Percentiles rank a stretch among this genome's conserved stretches.
Conservation (phyloP, 2,113 vertebrate species). For the Myiagra hebetior region DNA sequence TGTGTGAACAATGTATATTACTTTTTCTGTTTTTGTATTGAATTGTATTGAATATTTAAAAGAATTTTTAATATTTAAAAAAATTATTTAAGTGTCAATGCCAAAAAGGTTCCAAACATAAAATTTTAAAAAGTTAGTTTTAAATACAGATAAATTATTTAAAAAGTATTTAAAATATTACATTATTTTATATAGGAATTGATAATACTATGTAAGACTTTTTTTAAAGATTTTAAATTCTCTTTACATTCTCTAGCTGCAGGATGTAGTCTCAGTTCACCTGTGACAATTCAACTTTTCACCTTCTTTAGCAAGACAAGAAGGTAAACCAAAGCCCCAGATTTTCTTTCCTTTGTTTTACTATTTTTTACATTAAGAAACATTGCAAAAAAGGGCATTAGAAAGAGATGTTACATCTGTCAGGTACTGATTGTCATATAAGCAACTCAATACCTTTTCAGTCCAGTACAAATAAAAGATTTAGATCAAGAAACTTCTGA, state of each 20-base stretch:
- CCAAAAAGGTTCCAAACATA: background rate
- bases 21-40: conserved; percentile 34
- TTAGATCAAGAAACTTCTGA: conserved; percentile 28
- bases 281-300: background rate
- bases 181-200: conserved; percentile 29
- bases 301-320: background rate
- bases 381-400: background rate
- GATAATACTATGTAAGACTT: background rate
- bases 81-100: conserved; percentile 2
- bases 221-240: conserved; percentile 42
- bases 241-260: background rate
- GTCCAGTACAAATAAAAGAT: conserved; percentile 43
- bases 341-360: background rate
- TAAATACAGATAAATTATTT: conserved; percentile 14
- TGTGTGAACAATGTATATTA: conserved; percentile 33
- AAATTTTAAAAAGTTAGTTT: conserved; percentile 19
- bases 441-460: conserved; percentile 26
- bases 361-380: conserved; percentile 40
- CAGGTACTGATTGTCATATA: conserved; percentile 23
- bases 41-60: conserved; percentile 52
- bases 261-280: background rate
- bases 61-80: conserved; percentile 44
- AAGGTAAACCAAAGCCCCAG: conserved; percentile 20
- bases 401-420: conserved; percentile 9
- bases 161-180: background rate